A percentile compares a stretch with the other conserved stretches of the same genome.
phyloP scores from a whole-genome alignment of 2,888 invertebrate species.

The Troides aeacus region DNA sequence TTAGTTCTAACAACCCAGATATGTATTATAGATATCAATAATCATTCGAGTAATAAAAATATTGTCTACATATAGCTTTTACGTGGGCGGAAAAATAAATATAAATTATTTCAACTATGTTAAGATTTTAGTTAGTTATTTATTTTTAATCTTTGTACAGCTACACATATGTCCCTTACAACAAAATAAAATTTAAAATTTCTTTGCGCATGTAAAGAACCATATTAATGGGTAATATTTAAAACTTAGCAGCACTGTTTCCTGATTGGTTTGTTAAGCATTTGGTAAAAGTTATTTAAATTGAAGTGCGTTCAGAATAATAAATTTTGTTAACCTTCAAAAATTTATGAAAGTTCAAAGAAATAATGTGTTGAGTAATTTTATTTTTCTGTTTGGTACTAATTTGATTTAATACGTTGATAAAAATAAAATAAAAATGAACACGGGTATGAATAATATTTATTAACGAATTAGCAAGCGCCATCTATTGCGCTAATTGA shows the following conservation, averaged over 20 bases:
- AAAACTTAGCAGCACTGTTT: slow-evolving; percentile 34
- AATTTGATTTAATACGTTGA: background rate
- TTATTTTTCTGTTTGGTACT: background rate
- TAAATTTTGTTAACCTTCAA: slow-evolving; percentile 15
- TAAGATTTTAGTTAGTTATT: background rate
- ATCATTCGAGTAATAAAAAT: too few species aligned
- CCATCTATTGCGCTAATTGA: background rate
- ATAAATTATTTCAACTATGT: background rate
- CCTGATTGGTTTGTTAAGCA: slow-evolving; percentile 38
- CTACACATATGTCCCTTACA: background rate
- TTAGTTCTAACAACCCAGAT: background rate
- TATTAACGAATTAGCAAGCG: background rate
- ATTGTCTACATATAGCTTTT: too few species aligned
- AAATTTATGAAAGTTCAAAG: background rate
- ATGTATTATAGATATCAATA: background rate
- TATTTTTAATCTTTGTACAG: background rate
- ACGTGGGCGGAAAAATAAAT: background rate
- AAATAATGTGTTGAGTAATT: background rate
- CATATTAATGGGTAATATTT: slow-evolving; percentile 6
- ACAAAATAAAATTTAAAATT: background rate
- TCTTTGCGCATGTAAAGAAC: background rate
- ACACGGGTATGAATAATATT: background rate
- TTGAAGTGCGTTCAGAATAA: slow-evolving; percentile 27
- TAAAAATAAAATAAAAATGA: background rate
- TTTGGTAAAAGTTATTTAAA: slow-evolving; percentile 25